Base-by-base conservation (phyloP, 2,113 vertebrate species). In the Hemibagrus wyckioides region DNA sequence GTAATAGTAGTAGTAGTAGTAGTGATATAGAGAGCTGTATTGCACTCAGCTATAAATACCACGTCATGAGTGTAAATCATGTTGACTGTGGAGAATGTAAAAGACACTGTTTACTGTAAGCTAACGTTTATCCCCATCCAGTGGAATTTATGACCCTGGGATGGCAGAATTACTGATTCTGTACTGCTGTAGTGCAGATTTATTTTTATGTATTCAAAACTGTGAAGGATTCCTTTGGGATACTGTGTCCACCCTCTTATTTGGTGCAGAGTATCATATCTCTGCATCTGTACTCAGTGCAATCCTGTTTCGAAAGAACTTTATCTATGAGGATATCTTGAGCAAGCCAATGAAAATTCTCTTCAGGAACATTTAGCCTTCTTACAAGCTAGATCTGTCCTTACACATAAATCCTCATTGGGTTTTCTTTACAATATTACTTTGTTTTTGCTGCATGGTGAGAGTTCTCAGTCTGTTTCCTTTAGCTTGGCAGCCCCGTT, bases 401-500 rank as follows among this genome's bases (percentile, higher is more conserved):
- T 83, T 79, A 15, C 5, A 41, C 8, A 81, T 59, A 59, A 81
- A 59, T 59, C 54, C 28, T 28, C 33, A 6, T 54, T 67, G n/a
- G 75, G 17, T 11, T 21, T 61, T 85, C 44, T 48, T 86, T 36
- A 79, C 77, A 89, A 67, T 85, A 86, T 91, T 87, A 87, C 80
- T 81, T 86, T 86, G 41, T 82, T 91, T 87, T 86, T 52, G 88
- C 77, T 80, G 56, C 83, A 89, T 80, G 76, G 69, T 81, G 39
- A 52, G 84, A 85, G 89, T 65, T 87, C 69, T 54, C 83, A 71
- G 39, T 87, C 92, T 89, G 80, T 92, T 92, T 93, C 89, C 91
- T 89, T 87, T 89, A 73, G 84, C 89, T 89, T 94, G 93, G 92
- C 93, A 87, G 77, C 44, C 76, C 71, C 30, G 56, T 83, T 6